Percentiles rank a stretch among this genome's conserved stretches.
These are phyloP conservation scores for Daboia siamensis DNA, from an alignment of 2,113 vertebrate genomes.

Conservation along the genomic window DNA sequence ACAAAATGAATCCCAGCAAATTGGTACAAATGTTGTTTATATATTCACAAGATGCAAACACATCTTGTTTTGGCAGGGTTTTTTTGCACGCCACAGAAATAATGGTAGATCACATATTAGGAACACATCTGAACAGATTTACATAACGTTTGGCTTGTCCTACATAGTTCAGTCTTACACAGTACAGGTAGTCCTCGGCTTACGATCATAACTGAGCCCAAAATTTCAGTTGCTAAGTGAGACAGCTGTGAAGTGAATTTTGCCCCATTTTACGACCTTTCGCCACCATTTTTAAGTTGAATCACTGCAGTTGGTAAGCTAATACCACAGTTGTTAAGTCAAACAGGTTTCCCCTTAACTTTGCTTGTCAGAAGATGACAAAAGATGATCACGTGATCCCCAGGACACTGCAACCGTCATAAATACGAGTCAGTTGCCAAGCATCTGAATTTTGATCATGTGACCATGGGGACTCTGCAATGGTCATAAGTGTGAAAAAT, in stretches of 20 bases:
- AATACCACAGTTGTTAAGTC: too few species aligned
- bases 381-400: too few species aligned
- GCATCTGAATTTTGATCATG: too few species aligned
- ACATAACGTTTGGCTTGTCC: neutral
- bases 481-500: neutral
- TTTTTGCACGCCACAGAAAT: neutral
- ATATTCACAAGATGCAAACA: neutral
- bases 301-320: neutral
- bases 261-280: neutral
- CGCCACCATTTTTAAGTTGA: neutral
- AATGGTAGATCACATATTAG: neutral
- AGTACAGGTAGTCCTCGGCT: neutral
- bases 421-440: neutral
- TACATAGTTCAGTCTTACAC: neutral
- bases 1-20: neutral
- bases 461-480: neutral
- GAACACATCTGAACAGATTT: neutral
- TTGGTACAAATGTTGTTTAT: neutral
- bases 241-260: neutral
- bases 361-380: too few species aligned
- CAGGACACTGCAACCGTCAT: neutral
- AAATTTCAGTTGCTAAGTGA: neutral
- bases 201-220: neutral
- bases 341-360: too few species aligned
- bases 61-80: neutral